A percentile compares a stretch with the other conserved stretches of the same genome.
These are phyloP conservation scores for Bujurquina vittata DNA, from an alignment of 2,113 vertebrate genomes.

Conservation along the genomic window DNA sequence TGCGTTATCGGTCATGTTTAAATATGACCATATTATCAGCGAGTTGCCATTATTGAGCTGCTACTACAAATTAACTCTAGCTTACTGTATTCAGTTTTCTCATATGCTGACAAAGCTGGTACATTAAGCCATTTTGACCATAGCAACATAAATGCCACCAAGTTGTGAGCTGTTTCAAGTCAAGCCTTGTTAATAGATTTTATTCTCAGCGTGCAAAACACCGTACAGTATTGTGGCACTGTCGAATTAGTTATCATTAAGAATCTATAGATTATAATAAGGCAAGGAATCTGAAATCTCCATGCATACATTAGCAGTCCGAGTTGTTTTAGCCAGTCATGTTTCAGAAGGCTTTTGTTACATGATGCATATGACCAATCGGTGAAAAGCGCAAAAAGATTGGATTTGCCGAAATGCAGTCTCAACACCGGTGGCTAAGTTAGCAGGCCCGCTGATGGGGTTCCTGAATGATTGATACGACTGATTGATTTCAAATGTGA, in stretches of 20 bases:
- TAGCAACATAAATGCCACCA: neutral
- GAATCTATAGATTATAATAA: neutral
- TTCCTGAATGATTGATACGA: neutral
- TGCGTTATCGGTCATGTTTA: constrained; percentile 73
- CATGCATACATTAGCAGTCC: neutral
- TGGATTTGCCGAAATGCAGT: neutral
- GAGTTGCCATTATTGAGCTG: constrained; percentile 54
- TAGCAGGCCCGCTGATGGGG: neutral
- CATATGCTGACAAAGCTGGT: constrained; percentile 3
- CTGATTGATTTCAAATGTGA: neutral
- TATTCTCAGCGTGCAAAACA: neutral
- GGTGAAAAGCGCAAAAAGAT: neutral
- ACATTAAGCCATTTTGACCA: constrained; percentile 4
- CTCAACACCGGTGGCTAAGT: neutral
- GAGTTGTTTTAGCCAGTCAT: neutral
- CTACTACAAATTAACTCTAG: constrained; percentile 26
- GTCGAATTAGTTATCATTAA: neutral
- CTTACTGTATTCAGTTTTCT: constrained; percentile 5
- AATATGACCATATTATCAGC: constrained; percentile 71
- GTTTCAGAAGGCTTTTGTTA: neutral
- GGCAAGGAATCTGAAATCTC: neutral
- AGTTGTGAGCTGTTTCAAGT: constrained; percentile 3
- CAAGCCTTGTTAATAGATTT: neutral
- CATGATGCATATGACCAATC: neutral
- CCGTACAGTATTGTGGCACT: neutral